phyloP scores from a whole-genome alignment of 2,888 invertebrate species.

The Eupithecia subumbrata region DNA sequence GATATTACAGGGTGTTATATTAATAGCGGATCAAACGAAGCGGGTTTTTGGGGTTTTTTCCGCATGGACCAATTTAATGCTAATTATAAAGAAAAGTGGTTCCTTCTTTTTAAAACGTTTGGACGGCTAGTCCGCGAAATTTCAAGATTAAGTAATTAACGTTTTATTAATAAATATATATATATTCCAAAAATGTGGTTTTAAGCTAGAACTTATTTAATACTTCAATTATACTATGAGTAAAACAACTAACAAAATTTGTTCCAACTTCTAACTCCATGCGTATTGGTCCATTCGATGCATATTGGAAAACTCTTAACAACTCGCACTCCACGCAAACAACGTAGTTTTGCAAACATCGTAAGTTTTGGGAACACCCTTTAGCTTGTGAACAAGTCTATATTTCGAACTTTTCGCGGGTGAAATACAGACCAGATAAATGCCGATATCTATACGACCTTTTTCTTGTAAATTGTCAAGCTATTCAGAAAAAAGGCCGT shows the following conservation, averaged over 20 bases:
- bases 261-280: too few species aligned
- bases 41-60: not conserved
- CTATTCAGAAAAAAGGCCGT: not conserved
- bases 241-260: too few species aligned
- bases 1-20: not conserved
- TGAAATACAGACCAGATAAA: not conserved
- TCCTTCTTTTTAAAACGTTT: too few species aligned
- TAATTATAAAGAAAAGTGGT: not conserved
- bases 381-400: not conserved
- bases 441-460: not conserved
- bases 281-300: not conserved
- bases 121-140: too few species aligned
- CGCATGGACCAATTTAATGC: too few species aligned
- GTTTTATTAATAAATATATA: too few species aligned
- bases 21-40: not conserved
- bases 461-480: not conserved
- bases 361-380: not conserved
- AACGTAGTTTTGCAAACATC: too few species aligned
- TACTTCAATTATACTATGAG: not conserved
- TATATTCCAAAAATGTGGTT: not conserved
- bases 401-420: not conserved
- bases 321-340: not conserved
- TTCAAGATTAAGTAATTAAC: too few species aligned
- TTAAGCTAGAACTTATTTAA: too few species aligned
- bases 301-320: constrained; percentile 1